Conservation (phyloP, 2,797 vertebrate genomes). For the Gymnoscopelus microlampas region DNA sequence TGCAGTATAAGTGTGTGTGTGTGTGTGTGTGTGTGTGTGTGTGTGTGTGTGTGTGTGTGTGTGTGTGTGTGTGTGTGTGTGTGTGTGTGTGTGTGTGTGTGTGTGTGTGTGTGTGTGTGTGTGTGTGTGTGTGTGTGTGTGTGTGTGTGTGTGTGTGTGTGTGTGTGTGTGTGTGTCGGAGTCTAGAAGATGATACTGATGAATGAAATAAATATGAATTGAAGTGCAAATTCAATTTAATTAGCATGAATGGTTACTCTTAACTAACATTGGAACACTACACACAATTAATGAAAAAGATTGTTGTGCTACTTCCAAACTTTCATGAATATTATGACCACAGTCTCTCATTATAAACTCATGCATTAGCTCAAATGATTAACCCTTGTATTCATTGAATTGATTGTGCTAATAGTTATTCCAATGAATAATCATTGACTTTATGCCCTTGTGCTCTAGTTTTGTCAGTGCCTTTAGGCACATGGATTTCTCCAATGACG, state of each 20-base stretch:
- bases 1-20: not conserved
- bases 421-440: too few species aligned
- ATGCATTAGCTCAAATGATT: slow-evolving; percentile 11
- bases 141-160: not conserved
- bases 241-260: not conserved
- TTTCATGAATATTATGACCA: not conserved
- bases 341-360: slow-evolving; percentile 15
- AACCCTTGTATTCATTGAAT: slow-evolving; percentile 11
- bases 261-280: too few species aligned
- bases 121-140: not conserved
- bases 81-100: not conserved
- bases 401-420: not conserved
- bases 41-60: not conserved
- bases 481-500: too few species aligned
- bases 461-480: too few species aligned
- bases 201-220: not conserved
- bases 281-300: too few species aligned
- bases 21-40: not conserved
- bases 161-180: not conserved
- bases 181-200: not conserved
- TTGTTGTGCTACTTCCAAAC: too few species aligned
- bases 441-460: too few species aligned
- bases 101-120: not conserved
- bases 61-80: not conserved
- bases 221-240: not conserved